Evolutionary conservation across 2,888 invertebrate species (phyloP).

Genomic region (Meloe dianella): DNA sequence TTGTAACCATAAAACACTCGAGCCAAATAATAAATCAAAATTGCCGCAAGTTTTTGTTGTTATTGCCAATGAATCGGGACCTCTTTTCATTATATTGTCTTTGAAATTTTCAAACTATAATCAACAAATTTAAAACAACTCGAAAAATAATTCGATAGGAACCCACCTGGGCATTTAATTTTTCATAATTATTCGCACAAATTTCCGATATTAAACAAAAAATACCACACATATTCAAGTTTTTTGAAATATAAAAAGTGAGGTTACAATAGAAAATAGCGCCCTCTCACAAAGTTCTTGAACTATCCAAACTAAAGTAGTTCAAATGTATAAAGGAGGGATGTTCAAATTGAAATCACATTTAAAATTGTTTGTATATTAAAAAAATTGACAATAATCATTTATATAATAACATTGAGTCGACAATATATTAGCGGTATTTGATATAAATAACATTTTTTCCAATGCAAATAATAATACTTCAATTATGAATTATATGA

Average conservation of each 20-base stretch:
- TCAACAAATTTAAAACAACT: conserved; percentile 3
- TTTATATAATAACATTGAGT: conserved; percentile 57
- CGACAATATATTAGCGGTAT: conserved; percentile 56
- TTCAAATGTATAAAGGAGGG: not conserved
- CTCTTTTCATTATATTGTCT: conserved; percentile 62
- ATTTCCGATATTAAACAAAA: conserved; percentile 43
- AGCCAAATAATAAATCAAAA: conserved; percentile 52
- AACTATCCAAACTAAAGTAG: conserved; percentile 1
- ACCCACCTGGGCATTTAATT: conserved; percentile 11
- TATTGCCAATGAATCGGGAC: conserved; percentile 61
- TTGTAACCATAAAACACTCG: conserved; percentile 84
- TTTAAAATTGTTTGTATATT: conserved; percentile 60
- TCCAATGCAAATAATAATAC: conserved; percentile 50
- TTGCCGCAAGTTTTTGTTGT: conserved; percentile 25
- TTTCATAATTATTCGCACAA: conserved; percentile 21
- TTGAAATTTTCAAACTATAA: conserved; percentile 48
- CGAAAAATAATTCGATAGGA: not conserved
- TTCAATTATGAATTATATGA: conserved; percentile 41
- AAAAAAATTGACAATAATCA: conserved; percentile 61
- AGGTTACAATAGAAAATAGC: not conserved
- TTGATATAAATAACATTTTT: conserved; percentile 58
- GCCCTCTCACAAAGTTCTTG: not conserved
- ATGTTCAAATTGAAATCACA: not conserved
- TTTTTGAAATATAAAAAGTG: conserved; percentile 13
- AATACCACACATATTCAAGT: conserved; percentile 49